Conservation (phyloP, 2,888 invertebrate genomes). For the Lucinisca nassula region DNA sequence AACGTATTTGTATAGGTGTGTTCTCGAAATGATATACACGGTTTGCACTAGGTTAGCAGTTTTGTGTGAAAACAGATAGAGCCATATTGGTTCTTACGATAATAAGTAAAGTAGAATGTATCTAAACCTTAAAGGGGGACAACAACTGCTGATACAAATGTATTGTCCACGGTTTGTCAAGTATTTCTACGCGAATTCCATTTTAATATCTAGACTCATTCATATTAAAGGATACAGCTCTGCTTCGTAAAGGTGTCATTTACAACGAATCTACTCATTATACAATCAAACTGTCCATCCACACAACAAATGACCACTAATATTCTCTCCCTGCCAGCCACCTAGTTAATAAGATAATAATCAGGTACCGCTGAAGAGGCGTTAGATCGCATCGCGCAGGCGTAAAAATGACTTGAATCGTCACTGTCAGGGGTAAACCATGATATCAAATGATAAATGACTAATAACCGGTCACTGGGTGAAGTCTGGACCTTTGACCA, state of each 20-base stretch:
- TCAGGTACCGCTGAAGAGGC: slow-evolving; percentile 2
- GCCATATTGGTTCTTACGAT: no score
- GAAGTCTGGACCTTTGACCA: slow-evolving; percentile 13
- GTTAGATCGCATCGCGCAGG: slow-evolving; percentile 6
- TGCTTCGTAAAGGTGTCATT: background rate
- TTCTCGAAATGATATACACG: no score
- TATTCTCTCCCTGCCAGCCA: slow-evolving; percentile 1
- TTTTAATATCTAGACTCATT: no score
- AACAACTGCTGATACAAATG: no score
- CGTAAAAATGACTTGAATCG: slow-evolving; percentile 9
- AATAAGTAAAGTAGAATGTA: no score
- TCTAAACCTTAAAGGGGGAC: no score
- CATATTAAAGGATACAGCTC: background rate
- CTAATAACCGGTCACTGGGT: background rate
- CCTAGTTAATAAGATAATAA: slow-evolving; percentile 23
- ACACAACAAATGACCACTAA: slow-evolving; percentile 18
- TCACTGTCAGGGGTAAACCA: slow-evolving; percentile 3
- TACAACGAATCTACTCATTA: slow-evolving; percentile 11
- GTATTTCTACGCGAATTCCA: no score
- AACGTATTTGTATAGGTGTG: no score
- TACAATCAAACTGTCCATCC: slow-evolving; percentile 22
- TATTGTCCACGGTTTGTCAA: no score
- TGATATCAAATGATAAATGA: slow-evolving; percentile 11
- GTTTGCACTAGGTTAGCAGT: no score
- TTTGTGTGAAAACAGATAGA: no score